These are phyloP conservation scores for Orientallactaga bullata DNA, from an alignment of 2,113 vertebrate species.

Conservation along the genomic window DNA sequence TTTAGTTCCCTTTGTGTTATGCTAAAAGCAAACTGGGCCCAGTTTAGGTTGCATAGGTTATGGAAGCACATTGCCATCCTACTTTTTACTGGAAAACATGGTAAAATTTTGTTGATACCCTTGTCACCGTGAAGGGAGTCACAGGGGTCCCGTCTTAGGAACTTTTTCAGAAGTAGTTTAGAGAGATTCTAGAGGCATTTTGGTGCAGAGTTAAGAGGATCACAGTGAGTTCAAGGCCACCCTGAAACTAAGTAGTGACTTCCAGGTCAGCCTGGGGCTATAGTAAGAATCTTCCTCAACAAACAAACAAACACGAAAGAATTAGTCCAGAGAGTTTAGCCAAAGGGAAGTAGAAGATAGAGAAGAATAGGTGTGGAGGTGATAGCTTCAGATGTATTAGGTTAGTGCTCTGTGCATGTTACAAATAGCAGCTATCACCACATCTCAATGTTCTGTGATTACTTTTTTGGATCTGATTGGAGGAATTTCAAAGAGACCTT, in stretches of 20 bases:
- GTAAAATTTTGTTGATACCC: neutral
- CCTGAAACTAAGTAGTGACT: no score
- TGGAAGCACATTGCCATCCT: neutral
- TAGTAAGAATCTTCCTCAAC: no score
- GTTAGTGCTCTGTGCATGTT: neutral
- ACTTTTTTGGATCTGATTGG: neutral
- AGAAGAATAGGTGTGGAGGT: neutral
- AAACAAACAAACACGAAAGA: no score
- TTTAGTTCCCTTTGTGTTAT: neutral
- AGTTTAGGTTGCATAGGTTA: neutral
- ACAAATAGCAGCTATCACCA: slow-evolving; percentile 1
- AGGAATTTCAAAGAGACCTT: slow-evolving; percentile 45
- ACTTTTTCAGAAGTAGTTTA: slow-evolving; percentile 16
- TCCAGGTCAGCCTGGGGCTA: no score
- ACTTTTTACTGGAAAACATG: slow-evolving; percentile 25
- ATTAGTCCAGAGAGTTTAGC: slow-evolving; percentile 27
- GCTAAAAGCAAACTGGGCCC: neutral
- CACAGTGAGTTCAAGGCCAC: no score
- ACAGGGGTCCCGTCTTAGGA: neutral
- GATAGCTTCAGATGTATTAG: neutral
- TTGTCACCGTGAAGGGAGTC: neutral
- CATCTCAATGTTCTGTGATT: neutral
- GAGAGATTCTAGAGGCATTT: neutral
- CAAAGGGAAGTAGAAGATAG: neutral
- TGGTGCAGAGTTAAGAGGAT: no score